phyloP scores from a whole-genome alignment of 2,797 vertebrate genomes.

The Mormyrops boulengeri region DNA sequence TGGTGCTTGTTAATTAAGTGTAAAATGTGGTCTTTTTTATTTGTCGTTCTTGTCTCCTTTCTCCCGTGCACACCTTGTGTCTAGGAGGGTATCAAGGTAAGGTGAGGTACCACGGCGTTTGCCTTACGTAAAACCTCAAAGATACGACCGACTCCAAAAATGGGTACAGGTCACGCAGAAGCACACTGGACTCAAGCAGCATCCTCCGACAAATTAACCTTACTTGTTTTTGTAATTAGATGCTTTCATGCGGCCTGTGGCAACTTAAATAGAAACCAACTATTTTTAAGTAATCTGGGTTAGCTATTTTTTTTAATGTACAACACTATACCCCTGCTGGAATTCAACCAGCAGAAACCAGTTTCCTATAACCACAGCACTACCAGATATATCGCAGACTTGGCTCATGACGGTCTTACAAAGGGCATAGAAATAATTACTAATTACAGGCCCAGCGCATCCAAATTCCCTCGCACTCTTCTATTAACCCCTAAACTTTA shows the following conservation, averaged over 20 bases:
- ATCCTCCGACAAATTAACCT: background rate
- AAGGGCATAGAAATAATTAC: background rate
- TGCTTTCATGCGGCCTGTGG: background rate
- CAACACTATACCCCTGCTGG: background rate
- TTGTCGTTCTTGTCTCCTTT: slow-evolving; percentile 14
- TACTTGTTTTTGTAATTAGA: background rate
- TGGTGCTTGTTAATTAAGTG: slow-evolving; percentile 23
- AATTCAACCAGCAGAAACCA: background rate
- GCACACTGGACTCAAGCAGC: background rate
- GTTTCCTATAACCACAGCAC: background rate
- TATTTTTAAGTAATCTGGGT: background rate
- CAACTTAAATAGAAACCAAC: background rate
- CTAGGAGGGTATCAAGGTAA: slow-evolving; percentile 28
- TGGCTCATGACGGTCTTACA: background rate
- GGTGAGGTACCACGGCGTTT: background rate
- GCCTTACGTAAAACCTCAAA: background rate
- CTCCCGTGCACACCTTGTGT: slow-evolving; percentile 10
- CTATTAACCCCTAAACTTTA: background rate
- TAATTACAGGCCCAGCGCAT: background rate
- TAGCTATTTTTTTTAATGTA: background rate
- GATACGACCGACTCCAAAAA: background rate
- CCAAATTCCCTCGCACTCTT: background rate
- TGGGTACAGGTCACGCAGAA: background rate
- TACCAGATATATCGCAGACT: background rate
- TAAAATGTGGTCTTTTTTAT: slow-evolving; percentile 9